Base-by-base conservation (phyloP, 2,113 vertebrate genomes). In the Edolisoma coerulescens region DNA sequence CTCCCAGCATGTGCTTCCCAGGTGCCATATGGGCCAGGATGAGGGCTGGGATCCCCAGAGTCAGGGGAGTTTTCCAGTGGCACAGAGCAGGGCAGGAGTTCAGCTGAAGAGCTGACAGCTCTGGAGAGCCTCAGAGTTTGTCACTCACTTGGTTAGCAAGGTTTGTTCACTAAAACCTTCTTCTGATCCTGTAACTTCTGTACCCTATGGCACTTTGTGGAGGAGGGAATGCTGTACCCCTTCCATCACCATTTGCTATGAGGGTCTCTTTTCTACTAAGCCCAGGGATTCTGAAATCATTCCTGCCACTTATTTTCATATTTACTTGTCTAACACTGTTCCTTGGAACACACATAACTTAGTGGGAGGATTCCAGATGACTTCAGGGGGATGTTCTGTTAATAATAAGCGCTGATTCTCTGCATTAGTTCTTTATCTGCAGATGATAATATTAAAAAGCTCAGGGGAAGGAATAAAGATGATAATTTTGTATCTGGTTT, bases 361-460 rank as follows among this genome's bases (percentile, higher is more conserved):
- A 28, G 57, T 87, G 57, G 84, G 80, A 96, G 65, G 70, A 71
- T 64, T 91, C 56, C 70, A 90, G 74, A 82, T 94, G 16, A 95
- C 65, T 91, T 64, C 47, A 79, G 84, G 87, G 44, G 74, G 65
- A 87, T 81, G 47, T 37, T 65, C 53, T 93, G 57, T 79, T 94
- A 89, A 56, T 90, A 94, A 93, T 27, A 59, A 96, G 49, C 37
- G 56, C 84, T 91, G 56, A 64, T 28, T 87, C 54, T 83, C 52
- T 76, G 60, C 44, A 78, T 84, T 59, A 84, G 44, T 56, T 82
- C 77, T 96, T 87, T 89, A 52, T 95, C 68, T 78, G 81, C 41
- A 71, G 61, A 92, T 87, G 35, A 26, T 37, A 81, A 67, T 61
- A 76, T 44, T 84, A 82, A 92, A 95, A 86, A 90, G 20, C 42